Base-by-base conservation (phyloP, 2,113 vertebrate genomes). In the Alligator mississippiensis region DNA sequence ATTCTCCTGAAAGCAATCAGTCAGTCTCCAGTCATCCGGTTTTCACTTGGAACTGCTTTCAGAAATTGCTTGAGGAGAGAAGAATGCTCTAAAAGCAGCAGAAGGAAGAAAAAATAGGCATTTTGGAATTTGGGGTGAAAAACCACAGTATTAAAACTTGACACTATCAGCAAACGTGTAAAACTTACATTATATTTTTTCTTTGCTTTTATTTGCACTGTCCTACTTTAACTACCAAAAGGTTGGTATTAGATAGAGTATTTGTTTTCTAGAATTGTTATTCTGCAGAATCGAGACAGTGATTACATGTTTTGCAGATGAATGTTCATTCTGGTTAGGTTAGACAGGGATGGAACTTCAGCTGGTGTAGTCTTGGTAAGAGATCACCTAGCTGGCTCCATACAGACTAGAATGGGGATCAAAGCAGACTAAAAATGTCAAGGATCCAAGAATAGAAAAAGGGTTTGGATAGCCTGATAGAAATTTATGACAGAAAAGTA, bases 31-130 rank as follows among this genome's bases (percentile, higher is more conserved):
- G 85, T 95, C 57, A 90, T 64, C 82, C 76, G 22, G 3, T 64
- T 81, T 92, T 12, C 54, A 82, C 84, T 86, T 95, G 85, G 90
- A 94, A 93, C 55, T 84, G 18, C 59, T 92, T 92, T 85, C 59
- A 78, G 16, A 88, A 93, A 86, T 90, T 90, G 54, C 8, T 54
- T 30, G 38, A 90, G 54, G 60, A 63, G 24, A 94, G 28, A 79
- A 22, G 28, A 14, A 70, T 68, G 54, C 11, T 81, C 4, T 60
- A 30, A 79, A 68, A 84, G 38, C 64, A 89, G 70, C 24, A 47
- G 25, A 61, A 89, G 13, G 38, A 63, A 76, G 78, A 58, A 14
- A 78, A 22, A 61, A 75, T 9, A 10, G 60, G 1, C 5, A 30
- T 80, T 93, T 94, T 21, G 57, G 30, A 91, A 47, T 27, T 59